Base-by-base conservation (phyloP, 2,888 invertebrate genomes). In the Drosophila hamatofila region DNA sequence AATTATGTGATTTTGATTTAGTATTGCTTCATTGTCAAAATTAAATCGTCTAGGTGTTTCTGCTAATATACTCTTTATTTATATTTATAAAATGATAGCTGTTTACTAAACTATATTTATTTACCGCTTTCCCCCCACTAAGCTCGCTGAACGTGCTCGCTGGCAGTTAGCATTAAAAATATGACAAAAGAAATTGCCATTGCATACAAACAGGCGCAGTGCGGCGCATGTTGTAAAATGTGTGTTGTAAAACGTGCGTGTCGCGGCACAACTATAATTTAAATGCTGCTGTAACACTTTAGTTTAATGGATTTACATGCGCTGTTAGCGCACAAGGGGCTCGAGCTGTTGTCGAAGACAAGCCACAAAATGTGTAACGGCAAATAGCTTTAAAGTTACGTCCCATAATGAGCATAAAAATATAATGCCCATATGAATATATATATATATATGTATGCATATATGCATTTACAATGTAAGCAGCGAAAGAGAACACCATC, bases 401-500 rank as follows among this genome's bases (percentile, higher is more conserved):
- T 63, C 48, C 72, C 85, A 80, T 69, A 72, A 85, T 72, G 76
- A 78, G 76, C 76, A 72, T 78, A 76, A 85, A 75, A 85, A 83
- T 79, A 74, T 81, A 81, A 83, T 81, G 65, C 27, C 61, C 68
- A 60, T n/a, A 14, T 21, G 16, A 23, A 33, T 25, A 41, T 9
- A 27, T 16, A 16, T 52, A 23, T 49, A 37, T 27, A 16, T 23
- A 27, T 23, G n/a, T 16, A 23, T 23, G 16, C 14, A 44, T 27
- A 21, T 39, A 65, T 37, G 25, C 35, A 44, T 52, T 58, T 18
- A 65, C 58, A 66, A 58, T 51, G 51, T 37, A 41, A 70, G 54
- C 52, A 9, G 30, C 12, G 7, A 23, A 57, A 80, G 65, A 51
- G 77, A 67, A 64, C 59, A 35, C 6, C 57, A 72, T 44, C 64